Conservation (phyloP, 2,888 invertebrate species). For the Agriotes lineatus region DNA sequence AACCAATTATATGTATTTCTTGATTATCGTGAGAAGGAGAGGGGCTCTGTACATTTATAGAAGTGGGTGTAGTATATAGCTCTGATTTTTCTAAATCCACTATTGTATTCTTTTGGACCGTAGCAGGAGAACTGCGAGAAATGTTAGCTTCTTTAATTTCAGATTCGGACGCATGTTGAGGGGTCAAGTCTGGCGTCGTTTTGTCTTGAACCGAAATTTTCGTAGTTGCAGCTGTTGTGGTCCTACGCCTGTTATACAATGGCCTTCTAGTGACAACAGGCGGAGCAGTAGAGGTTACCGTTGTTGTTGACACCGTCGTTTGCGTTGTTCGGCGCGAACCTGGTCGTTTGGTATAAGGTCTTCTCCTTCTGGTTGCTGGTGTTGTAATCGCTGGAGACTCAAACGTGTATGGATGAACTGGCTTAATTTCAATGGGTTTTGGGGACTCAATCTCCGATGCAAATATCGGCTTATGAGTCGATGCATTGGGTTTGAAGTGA, state of each 20-base stretch:
- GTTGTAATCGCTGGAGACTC: slow-evolving; percentile 21
- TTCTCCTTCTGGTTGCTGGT: slow-evolving; percentile 25
- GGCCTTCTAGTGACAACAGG: slow-evolving; percentile 34
- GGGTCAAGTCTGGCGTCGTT: slow-evolving; percentile 46
- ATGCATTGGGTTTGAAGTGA: slow-evolving; percentile 42
- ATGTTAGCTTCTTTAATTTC: not conserved
- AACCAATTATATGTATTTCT: slow-evolving; percentile 13
- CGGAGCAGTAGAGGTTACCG: slow-evolving; percentile 12
- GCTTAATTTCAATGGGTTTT: slow-evolving; percentile 35
- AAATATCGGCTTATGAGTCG: slow-evolving; percentile 56
- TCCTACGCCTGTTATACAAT: slow-evolving; percentile 33
- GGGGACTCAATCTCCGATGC: slow-evolving; percentile 54
- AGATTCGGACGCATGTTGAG: slow-evolving; percentile 16
- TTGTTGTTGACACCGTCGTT: not conserved
- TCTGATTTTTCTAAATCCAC: too few species aligned
- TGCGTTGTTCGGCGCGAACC: slow-evolving; percentile 1
- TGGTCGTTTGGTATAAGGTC: slow-evolving; percentile 45
- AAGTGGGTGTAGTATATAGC: too few species aligned
- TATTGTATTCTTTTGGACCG: slow-evolving; percentile 44
- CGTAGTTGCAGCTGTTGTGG: slow-evolving; percentile 29
- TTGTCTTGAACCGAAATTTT: slow-evolving; percentile 51
- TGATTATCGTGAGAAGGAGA: not conserved
- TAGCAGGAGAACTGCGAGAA: slow-evolving; percentile 41
- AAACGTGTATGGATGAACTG: slow-evolving; percentile 28
- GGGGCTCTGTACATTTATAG: too few species aligned